A percentile compares a stretch with the other conserved stretches of the same genome.
Conservation (phyloP, 2,888 invertebrate species). For the Drosophila basisetae region DNA sequence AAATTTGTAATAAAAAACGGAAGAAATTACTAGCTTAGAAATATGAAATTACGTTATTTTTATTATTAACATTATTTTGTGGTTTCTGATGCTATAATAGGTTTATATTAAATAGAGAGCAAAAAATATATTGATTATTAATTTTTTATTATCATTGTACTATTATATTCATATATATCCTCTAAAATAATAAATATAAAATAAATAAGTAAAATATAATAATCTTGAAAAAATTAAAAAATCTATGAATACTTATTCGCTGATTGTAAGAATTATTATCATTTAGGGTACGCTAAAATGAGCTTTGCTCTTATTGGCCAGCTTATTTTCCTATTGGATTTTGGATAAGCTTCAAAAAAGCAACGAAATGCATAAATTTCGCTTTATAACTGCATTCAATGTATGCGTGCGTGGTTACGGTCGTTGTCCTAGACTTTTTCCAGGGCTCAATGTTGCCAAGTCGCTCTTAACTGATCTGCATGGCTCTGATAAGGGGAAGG, state of each 20-base stretch:
- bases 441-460: slow-evolving; percentile 1
- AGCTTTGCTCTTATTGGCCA: not conserved
- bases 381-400: not conserved
- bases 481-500: slow-evolving; percentile 28
- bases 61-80: not conserved
- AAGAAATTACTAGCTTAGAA: no score
- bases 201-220: not conserved
- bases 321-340: not conserved
- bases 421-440: not conserved
- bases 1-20: no score
- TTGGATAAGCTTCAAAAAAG: not conserved
- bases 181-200: not conserved
- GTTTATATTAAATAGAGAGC: no score
- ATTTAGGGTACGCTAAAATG: no score
- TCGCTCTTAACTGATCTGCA: slow-evolving; percentile 32
- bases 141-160: no score
- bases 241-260: not conserved
- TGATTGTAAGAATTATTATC: no score
- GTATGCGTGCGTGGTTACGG: not conserved
- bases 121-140: no score
- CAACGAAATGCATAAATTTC: not conserved
- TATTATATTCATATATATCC: not conserved
- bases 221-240: not conserved
- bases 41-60: not conserved
- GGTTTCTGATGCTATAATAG: no score